These are phyloP conservation scores for Upupa epops DNA, from an alignment of 2,113 vertebrate genomes.

Conservation along the genomic window DNA sequence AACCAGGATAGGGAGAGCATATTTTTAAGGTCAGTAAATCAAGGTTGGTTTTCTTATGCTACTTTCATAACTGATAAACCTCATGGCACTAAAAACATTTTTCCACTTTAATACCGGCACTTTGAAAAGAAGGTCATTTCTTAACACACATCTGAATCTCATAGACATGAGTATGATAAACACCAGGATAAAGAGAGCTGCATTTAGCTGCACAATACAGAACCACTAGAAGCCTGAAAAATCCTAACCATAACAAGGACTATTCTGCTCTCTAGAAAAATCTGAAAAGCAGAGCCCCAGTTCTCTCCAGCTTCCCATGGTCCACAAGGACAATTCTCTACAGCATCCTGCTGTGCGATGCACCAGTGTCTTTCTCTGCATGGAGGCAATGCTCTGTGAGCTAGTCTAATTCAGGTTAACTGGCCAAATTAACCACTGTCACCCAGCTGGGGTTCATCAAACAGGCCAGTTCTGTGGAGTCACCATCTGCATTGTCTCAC, in stretches of 20 bases:
- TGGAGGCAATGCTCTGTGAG: rapidly evolving
- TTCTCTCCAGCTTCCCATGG: neutral
- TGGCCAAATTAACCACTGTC: neutral
- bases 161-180: neutral
- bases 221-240: neutral
- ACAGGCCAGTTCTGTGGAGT: neutral
- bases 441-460: constrained; percentile 29
- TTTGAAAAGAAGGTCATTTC: neutral
- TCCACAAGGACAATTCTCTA: neutral
- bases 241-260: neutral
- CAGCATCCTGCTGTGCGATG: neutral
- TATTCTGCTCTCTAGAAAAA: neutral
- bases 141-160: neutral
- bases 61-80: neutral
- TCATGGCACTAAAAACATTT: neutral
- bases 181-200: neutral
- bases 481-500: constrained; percentile 35
- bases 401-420: neutral
- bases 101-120: neutral
- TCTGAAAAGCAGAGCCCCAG: neutral
- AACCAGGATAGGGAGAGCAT: neutral
- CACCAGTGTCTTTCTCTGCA: neutral
- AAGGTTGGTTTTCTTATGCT: neutral
- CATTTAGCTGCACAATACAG: neutral
- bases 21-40: neutral